Evolutionary conservation across 2,113 vertebrate species (phyloP), one percentile per base, ranked within the genome.

Genomic region (Cochlearius cochlearius): DNA sequence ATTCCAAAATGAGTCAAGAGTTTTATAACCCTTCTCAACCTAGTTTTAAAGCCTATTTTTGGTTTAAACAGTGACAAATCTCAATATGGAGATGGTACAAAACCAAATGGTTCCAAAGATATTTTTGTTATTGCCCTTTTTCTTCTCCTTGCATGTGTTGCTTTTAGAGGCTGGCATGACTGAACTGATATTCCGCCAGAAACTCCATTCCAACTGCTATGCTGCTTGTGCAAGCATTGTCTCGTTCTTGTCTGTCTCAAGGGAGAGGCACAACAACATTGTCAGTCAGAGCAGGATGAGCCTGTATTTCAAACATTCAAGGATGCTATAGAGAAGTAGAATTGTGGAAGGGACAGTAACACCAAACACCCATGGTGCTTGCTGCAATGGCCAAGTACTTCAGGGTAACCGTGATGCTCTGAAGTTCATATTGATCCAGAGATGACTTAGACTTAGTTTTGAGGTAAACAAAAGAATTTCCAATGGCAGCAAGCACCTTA

Each of bases 121-220:
- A 85, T 77, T 34, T 58, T 92, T 96, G 81, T 86, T 89, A 82
- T 32, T 85, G 74, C 59, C 55, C 80, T 94, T 95, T 83, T 93
- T 62, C 69, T 92, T 84, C 59, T 90, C 88, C 81, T 84, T 92
- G 78, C 53, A 47, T 39, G 32, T 15, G 76, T 23, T 76, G 71
- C 82, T 95, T 90, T 77, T 66, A 56, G 91, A 92, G 78, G 64
- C 59, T 91, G 79, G 80, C 71, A 77, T 47, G 75, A 87, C 64
- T 39, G 32, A 87, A 90, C 22, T 62, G 64, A 27, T 29, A 43
- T 15, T 39, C 39, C 88, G 84, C 85, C 93, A 94, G 49, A 71
- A 94, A 87, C 47, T 85, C 67, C 47, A 92, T 58, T 66, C 32
- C 77, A 88, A 62, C 45, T 71, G 66, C 94, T 55, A 20, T 27